A percentile compares a stretch with the other conserved stretches of the same genome.
Evolutionary conservation across 2,888 invertebrate species (phyloP).

Genomic region (Hyalella azteca): DNA sequence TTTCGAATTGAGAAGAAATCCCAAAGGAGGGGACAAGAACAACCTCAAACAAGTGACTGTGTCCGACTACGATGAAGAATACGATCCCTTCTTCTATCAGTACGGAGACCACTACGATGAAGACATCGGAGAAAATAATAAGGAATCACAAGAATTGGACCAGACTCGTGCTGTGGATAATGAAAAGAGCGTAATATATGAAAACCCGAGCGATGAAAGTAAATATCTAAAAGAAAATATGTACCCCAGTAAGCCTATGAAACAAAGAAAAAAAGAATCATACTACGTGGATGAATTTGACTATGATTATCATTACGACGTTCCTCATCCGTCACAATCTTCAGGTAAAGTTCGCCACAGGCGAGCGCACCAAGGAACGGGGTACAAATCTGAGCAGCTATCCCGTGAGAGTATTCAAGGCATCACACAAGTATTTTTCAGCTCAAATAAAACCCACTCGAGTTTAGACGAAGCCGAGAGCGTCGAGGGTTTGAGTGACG

Average conservation of each 20-base stretch:
- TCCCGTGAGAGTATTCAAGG: neutral
- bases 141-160: neutral
- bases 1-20: constrained; percentile 18
- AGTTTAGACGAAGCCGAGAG: neutral
- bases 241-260: neutral
- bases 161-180: neutral
- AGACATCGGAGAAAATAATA: neutral
- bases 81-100: constrained; percentile 35
- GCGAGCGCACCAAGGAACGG: neutral
- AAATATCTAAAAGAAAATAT: neutral
- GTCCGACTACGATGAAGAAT: constrained; percentile 14
- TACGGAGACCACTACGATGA: constrained; percentile 23
- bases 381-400: neutral
- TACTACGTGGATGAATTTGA: constrained; percentile 16
- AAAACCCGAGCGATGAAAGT: neutral
- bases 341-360: neutral
- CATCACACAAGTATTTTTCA: neutral
- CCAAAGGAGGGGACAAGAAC: neutral
- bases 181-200: neutral
- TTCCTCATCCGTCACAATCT: neutral
- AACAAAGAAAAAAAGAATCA: constrained; percentile 18
- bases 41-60: constrained; percentile 36
- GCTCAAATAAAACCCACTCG: neutral
- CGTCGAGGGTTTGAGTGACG: neutral
- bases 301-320: constrained; percentile 25